Conservation (phyloP, 92 coral and sea anemone species). For the Siderastrea siderea region DNA sequence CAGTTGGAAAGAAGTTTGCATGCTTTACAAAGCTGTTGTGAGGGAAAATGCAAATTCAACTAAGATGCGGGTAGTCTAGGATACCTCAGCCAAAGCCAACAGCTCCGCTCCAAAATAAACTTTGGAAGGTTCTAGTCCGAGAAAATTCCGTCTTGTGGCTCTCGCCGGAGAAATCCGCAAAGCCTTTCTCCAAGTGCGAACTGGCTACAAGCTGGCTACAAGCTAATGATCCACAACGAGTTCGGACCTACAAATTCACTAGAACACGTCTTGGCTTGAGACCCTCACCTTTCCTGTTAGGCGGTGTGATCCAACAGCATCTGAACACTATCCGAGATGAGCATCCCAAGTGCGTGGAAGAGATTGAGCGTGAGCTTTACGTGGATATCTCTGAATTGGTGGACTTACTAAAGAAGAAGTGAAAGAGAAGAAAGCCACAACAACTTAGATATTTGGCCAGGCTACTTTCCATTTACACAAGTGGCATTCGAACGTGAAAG, state of each 20-base stretch:
- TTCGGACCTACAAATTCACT: constrained; percentile 64
- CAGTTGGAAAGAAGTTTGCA: constrained; percentile 66
- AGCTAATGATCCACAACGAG: constrained; percentile 60
- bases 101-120: constrained; percentile 64
- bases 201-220: constrained; percentile 72
- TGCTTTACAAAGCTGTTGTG: constrained; percentile 75
- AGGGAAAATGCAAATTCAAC: constrained; percentile 74
- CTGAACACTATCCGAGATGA: constrained; percentile 36
- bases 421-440: constrained; percentile 37
- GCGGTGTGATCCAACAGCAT: constrained; percentile 63
- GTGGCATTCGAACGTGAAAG: constrained; percentile 68
- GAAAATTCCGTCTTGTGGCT: constrained; percentile 71
- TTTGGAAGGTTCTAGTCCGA: constrained; percentile 68
- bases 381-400: constrained; percentile 59
- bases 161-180: constrained; percentile 68
- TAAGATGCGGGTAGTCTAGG: constrained; percentile 67
- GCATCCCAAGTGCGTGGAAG: constrained; percentile 42
- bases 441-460: constrained; percentile 36
- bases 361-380: constrained; percentile 45
- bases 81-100: constrained; percentile 67
- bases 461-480: constrained; percentile 71
- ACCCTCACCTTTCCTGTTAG: constrained; percentile 58
- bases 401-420: constrained; percentile 53
- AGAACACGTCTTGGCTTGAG: constrained; percentile 63
- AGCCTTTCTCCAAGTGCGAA: constrained; percentile 69